These are phyloP conservation scores for Diadophis punctatus DNA, from an alignment of 2,113 vertebrate species.

Conservation along the genomic window DNA sequence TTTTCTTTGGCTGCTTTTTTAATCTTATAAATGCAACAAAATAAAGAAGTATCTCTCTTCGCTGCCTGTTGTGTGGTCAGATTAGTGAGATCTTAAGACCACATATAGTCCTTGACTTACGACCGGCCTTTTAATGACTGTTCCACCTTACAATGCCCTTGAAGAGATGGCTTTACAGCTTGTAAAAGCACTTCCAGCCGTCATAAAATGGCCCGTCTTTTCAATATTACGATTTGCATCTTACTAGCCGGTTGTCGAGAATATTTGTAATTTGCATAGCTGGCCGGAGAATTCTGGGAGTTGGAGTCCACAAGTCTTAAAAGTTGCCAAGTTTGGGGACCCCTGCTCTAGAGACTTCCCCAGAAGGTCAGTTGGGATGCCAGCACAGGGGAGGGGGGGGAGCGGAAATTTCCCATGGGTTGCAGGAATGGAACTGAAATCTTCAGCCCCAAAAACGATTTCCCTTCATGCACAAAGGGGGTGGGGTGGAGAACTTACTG, in stretches of 20 bases:
- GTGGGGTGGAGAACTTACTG: neutral
- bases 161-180: neutral
- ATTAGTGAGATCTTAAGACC: neutral
- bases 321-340: no score
- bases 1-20: neutral
- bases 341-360: neutral
- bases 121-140: neutral
- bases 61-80: neutral
- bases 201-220: neutral
- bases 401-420: neutral
- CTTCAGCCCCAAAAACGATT: neutral
- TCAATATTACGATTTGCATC: neutral
- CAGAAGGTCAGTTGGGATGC: neutral
- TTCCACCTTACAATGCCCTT: neutral
- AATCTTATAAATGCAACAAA: neutral
- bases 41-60: neutral
- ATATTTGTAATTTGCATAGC: neutral
- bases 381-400: neutral
- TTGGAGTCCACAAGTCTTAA: no score
- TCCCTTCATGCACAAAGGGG: neutral
- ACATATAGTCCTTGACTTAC: neutral
- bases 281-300: no score
- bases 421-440: neutral
- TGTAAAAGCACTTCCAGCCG: neutral
- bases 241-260: neutral